Conservation (phyloP, 2,113 vertebrate genomes). For the Misgurnus mizolepis region DNA sequence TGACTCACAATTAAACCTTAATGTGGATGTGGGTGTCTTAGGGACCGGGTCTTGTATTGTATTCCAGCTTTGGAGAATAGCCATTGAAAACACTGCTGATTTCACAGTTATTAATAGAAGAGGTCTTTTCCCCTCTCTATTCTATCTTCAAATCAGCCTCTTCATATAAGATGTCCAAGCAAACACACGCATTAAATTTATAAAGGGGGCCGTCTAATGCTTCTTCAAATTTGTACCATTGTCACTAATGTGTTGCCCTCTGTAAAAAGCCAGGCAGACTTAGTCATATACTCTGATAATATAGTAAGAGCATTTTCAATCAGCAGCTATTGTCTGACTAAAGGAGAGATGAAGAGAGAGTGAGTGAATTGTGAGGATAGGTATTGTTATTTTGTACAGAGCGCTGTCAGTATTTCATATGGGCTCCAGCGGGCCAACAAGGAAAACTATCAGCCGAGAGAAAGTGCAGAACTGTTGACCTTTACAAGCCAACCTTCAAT, state of each 20-base stretch:
- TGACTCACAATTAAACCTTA: background rate
- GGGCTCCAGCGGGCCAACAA: background rate
- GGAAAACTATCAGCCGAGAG: conserved; percentile 1
- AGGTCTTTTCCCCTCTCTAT: background rate
- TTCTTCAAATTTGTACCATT: conserved; percentile 7
- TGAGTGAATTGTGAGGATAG: background rate
- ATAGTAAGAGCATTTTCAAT: conserved; percentile 33
- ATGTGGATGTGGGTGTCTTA: no score
- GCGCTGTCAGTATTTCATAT: conserved; percentile 3
- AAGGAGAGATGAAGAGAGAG: background rate
- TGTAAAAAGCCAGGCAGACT: conserved; percentile 15
- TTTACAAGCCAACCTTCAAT: conserved; percentile 35
- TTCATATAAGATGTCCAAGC: background rate
- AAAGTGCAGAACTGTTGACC: conserved; percentile 34
- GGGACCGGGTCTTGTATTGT: background rate
- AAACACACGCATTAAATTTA: conserved; percentile 5
- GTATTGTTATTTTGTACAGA: conserved; percentile 2
- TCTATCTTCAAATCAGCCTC: background rate
- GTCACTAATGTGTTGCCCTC: background rate
- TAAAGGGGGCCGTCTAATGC: background rate
- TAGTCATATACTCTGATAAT: conserved; percentile 30
- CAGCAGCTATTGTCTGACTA: conserved; percentile 45
- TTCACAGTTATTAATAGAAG: background rate
- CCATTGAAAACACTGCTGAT: background rate
- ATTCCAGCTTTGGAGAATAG: background rate